Conservation (phyloP, 2,888 invertebrate genomes). For the Yponomeuta cagnagella region DNA sequence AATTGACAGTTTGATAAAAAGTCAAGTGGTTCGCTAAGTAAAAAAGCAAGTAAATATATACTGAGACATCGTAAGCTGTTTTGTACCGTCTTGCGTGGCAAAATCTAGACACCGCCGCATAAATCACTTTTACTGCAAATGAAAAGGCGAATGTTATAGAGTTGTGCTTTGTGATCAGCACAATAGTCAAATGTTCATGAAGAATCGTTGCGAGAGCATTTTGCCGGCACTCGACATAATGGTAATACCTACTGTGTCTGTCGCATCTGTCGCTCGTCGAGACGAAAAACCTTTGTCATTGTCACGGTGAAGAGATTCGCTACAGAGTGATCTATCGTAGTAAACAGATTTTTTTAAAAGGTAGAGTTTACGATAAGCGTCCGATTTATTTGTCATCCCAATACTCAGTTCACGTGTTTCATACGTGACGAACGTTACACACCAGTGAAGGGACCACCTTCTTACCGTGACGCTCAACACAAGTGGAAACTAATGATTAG, state of each 20-base stretch:
- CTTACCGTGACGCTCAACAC: slow-evolving; percentile 18
- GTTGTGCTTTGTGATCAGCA: neutral
- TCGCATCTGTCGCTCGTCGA: neutral
- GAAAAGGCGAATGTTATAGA: neutral
- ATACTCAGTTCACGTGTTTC: slow-evolving; percentile 19
- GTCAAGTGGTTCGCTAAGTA: too few relatives aligned
- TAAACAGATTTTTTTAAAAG: neutral
- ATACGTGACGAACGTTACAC: slow-evolving; percentile 19
- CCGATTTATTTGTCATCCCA: slow-evolving; percentile 14
- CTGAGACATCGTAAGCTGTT: too few relatives aligned
- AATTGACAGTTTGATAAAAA: too few relatives aligned
- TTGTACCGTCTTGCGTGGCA: too few relatives aligned
- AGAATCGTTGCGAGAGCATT: neutral
- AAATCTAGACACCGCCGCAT: too few relatives aligned
- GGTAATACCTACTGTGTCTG: neutral
- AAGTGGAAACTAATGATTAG: slow-evolving; percentile 24
- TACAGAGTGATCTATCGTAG: neutral
- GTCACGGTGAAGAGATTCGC: neutral
- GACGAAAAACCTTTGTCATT: neutral
- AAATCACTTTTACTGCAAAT: too few relatives aligned
- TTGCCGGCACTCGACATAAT: neutral
- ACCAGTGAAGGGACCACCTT: slow-evolving; percentile 28
- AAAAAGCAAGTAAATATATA: too few relatives aligned
- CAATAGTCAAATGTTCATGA: neutral
- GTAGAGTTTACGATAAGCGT: neutral